phyloP scores from a whole-genome alignment of 1,140 invertebrate species.

The Atopsyche davidsoni region DNA sequence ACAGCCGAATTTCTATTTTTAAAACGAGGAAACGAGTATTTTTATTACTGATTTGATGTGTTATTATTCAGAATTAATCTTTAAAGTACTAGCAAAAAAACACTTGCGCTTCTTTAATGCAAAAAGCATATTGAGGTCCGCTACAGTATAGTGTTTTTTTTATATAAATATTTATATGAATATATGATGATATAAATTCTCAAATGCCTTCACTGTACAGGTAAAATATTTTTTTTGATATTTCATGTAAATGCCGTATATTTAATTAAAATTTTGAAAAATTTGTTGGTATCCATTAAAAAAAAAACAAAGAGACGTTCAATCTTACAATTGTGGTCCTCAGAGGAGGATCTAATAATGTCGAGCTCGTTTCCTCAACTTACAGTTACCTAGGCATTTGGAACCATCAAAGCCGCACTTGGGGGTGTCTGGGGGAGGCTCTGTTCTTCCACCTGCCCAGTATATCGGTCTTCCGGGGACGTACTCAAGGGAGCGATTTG shows the following conservation, averaged over 20 bases:
- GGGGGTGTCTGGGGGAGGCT: conserved; percentile 77
- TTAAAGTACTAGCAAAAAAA: no score
- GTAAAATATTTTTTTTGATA: conserved; percentile 1
- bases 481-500: conserved; percentile 63
- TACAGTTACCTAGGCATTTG: conserved; percentile 72
- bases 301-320: neutral
- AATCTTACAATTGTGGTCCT: neutral
- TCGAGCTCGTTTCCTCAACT: no score
- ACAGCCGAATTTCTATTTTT: no score
- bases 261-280: neutral
- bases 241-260: neutral
- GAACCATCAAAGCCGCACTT: conserved; percentile 88
- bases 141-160: no score
- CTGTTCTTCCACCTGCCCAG: conserved; percentile 74
- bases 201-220: no score
- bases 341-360: neutral
- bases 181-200: neutral
- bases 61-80: no score
- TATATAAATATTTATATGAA: no score
- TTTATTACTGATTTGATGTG: no score
- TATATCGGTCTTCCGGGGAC: conserved; percentile 68
- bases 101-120: no score
- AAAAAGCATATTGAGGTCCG: no score
- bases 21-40: no score
- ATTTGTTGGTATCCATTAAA: neutral